phyloP scores from a whole-genome alignment of 2,888 invertebrate species.

The Andrena chrysosceles region DNA sequence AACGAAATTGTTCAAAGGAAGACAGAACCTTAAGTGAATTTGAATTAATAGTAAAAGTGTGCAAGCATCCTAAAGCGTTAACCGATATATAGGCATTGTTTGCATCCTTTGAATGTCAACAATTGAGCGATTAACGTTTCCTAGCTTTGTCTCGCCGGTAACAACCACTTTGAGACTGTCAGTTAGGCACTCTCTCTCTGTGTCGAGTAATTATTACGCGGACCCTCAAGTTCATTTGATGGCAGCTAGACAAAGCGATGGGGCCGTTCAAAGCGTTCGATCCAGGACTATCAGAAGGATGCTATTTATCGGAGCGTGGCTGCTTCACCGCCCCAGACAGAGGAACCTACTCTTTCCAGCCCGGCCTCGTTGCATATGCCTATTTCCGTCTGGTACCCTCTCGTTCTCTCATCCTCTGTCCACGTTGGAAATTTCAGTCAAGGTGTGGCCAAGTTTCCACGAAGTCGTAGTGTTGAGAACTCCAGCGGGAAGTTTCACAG shows the following conservation, averaged over 20 bases:
- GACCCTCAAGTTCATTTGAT: constrained; percentile 62
- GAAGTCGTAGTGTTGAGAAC: constrained; percentile 52
- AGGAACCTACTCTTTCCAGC: constrained; percentile 17
- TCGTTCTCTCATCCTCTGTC: constrained; percentile 12
- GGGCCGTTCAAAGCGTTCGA: constrained; percentile 56
- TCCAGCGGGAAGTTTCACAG: constrained; percentile 62
- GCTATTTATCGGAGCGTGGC: constrained; percentile 65
- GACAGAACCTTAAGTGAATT: too few relatives aligned
- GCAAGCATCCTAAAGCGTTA: not conserved
- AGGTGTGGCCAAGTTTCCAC: constrained; percentile 62
- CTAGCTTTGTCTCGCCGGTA: constrained; percentile 50
- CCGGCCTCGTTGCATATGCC: not conserved
- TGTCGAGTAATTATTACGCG: constrained; percentile 68
- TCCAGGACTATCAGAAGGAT: constrained; percentile 51
- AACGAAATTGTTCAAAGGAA: not conserved
- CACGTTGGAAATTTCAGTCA: constrained; percentile 37
- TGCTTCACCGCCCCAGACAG: constrained; percentile 37
- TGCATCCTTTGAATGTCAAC: constrained; percentile 27
- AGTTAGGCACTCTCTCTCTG: constrained; percentile 41
- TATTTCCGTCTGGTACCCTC: constrained; percentile 20
- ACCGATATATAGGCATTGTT: constrained; percentile 24
- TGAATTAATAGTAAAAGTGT: not conserved
- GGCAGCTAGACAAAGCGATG: constrained; percentile 53
- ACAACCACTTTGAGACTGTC: constrained; percentile 66
- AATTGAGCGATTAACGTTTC: constrained; percentile 52